Evolutionary conservation across 1,140 invertebrate species (phyloP), one percentile per base, ranked within the genome.

Genomic region (Sarcophaga peregrina): DNA sequence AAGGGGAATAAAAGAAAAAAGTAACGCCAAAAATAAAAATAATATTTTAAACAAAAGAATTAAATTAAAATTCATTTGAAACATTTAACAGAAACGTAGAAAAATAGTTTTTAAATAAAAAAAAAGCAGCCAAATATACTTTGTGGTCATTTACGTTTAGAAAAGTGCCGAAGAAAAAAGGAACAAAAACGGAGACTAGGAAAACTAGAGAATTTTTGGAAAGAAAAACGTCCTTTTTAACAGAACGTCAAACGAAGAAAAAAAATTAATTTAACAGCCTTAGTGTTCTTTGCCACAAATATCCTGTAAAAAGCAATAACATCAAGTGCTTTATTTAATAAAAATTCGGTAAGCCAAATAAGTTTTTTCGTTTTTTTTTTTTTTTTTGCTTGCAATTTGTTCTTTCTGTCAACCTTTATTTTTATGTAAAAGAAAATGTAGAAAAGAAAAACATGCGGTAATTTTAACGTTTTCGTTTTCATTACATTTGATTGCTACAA

Each of bases 1-100:
- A 78, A 78, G 75, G 75, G 75, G 75, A 78, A 78, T 78, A 78
- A 78, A 78, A 78, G 10, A 50, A 78, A 76, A 47, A 76, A 78
- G 75, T 78, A 78, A 78, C 75, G 75, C 75, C 75, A 78, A 78
- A 78, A 78, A 78, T 50, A 76, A 48, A 50, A 78, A 50, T 50
- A 50, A 52, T 78, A 17, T 78, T 78, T 78, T 50, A 50, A 50
- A 78, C 20, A 78, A 78, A 50, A 37, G 25, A 37, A 78, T 78
- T 78, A 78, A 48, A 68, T 9, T 20, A 78, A 20, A 78, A 50
- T 78, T 78, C 75, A 47, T 78, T 78, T 78, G 17, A 78, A 78
- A 48, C 25, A 76, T n/a, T 76, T 76, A 78, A 78, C 75, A 47
- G 50, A 78, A 76, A 48, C 25, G 10, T 68, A 68, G 17, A 78